Conservation (phyloP, 2,888 invertebrate genomes). For the Aphodius sticticus region DNA sequence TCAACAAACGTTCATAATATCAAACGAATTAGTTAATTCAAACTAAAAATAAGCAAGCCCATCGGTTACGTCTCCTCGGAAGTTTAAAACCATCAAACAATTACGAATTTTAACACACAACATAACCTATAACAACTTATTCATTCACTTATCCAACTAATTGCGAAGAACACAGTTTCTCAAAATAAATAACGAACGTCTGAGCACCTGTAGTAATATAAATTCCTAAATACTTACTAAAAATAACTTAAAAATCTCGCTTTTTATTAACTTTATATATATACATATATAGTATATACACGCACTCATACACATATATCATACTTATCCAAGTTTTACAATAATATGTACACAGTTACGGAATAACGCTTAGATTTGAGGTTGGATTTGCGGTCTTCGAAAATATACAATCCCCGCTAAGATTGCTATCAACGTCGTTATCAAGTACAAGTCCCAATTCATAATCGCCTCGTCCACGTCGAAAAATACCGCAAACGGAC, state of each 20-base stretch:
- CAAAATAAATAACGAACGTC: too few species aligned
- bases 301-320: conserved; percentile 5
- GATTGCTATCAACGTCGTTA: conserved; percentile 82
- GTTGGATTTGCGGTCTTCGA: conserved; percentile 66
- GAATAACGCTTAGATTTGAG: conserved; percentile 16
- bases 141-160: too few species aligned
- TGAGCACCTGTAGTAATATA: not conserved
- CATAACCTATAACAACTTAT: too few species aligned
- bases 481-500: conserved; percentile 69
- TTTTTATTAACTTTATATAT: conserved; percentile 21
- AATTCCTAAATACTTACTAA: not conserved
- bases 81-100: too few species aligned
- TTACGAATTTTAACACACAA: too few species aligned
- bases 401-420: conserved; percentile 84
- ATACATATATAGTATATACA: conserved; percentile 5
- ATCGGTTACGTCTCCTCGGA: too few species aligned
- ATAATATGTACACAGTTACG: conserved; percentile 1
- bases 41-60: too few species aligned
- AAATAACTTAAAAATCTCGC: conserved; percentile 15
- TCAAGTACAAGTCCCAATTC: conserved; percentile 95
- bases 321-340: conserved; percentile 10
- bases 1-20: too few species aligned
- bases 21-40: too few species aligned
- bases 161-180: too few species aligned
- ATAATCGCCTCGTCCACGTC: conserved; percentile 77